Percentiles rank a stretch among this genome's conserved stretches.
Evolutionary conservation across 30 jellyfish, hydroid and myxozoan species (phyloP).

Genomic region (Cassiopea andromeda): DNA sequence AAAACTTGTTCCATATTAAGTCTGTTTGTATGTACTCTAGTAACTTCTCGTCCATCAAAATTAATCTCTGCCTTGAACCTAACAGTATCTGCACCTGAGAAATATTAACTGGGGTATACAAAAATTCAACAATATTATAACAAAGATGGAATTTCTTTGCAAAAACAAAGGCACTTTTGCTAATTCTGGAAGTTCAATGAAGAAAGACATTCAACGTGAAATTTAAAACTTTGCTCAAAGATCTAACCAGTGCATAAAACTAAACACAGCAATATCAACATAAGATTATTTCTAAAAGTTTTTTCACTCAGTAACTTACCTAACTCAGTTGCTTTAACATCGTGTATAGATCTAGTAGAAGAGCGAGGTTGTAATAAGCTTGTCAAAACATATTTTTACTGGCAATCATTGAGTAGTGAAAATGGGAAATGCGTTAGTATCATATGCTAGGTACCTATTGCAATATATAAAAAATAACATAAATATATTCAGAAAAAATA

Average conservation of each 20-base stretch:
- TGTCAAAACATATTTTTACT: background rate
- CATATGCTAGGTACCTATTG: too few species aligned
- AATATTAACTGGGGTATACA: background rate
- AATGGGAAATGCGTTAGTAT: too few species aligned
- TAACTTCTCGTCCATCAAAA: constrained; percentile 97
- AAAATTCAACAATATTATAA: too few species aligned
- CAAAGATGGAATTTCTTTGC: too few species aligned
- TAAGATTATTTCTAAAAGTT: background rate
- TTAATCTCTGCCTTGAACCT: constrained; percentile 98
- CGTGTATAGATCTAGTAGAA: constrained; percentile 89
- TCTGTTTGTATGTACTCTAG: constrained; percentile 90
- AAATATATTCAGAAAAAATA: too few species aligned
- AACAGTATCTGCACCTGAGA: constrained; percentile 93
- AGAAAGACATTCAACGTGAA: too few species aligned
- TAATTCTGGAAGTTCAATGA: too few species aligned
- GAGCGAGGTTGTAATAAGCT: background rate
- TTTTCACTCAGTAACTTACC: constrained; percentile 41
- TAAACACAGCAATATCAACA: background rate
- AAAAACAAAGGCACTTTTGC: too few species aligned
- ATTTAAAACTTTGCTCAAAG: too few species aligned
- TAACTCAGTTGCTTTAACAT: constrained; percentile 97
- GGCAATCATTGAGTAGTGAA: too few species aligned
- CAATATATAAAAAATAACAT: too few species aligned
- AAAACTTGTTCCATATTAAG: constrained; percentile 88
- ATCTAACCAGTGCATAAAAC: too few species aligned